phyloP scores from a whole-genome alignment of 2,888 invertebrate species.

The Phalangium opilio region DNA sequence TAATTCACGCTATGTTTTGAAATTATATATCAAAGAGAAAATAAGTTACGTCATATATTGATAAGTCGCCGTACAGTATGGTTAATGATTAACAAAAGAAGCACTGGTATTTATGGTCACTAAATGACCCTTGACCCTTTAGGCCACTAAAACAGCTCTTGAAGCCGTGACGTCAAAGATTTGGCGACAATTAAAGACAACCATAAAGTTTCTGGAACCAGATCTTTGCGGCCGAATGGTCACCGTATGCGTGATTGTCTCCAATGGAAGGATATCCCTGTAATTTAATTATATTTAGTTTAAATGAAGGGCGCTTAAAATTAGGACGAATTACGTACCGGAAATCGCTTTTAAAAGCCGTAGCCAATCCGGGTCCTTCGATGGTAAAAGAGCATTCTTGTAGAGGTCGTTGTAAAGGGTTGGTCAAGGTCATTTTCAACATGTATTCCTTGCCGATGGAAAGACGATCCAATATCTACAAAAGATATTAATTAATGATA shows the following conservation, averaged over 20 bases:
- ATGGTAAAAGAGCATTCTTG: constrained; percentile 52
- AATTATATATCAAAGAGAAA: too few species aligned
- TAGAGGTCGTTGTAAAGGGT: constrained; percentile 47
- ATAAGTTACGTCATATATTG: too few species aligned
- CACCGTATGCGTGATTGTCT: neutral
- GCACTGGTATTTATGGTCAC: too few species aligned
- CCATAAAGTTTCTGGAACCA: neutral
- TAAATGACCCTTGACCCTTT: too few species aligned
- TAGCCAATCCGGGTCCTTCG: constrained; percentile 50
- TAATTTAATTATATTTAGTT: neutral
- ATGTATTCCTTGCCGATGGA: constrained; percentile 40
- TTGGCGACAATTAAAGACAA: neutral
- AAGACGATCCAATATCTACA: constrained; percentile 43
- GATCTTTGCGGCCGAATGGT: neutral
- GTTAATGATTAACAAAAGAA: too few species aligned
- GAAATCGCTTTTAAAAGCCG: constrained; percentile 40
- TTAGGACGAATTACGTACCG: constrained; percentile 21
- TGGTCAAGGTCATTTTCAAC: constrained; percentile 46
- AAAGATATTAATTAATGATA: constrained; percentile 1
- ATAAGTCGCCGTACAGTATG: too few species aligned
- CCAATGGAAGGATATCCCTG: neutral
- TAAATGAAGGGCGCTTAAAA: too few species aligned
- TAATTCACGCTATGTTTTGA: too few species aligned
- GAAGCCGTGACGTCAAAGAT: neutral
- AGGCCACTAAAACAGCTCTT: neutral